These are phyloP conservation scores for Tipula vernalis DNA, from an alignment of 2,888 invertebrate genomes.

Conservation along the genomic window DNA sequence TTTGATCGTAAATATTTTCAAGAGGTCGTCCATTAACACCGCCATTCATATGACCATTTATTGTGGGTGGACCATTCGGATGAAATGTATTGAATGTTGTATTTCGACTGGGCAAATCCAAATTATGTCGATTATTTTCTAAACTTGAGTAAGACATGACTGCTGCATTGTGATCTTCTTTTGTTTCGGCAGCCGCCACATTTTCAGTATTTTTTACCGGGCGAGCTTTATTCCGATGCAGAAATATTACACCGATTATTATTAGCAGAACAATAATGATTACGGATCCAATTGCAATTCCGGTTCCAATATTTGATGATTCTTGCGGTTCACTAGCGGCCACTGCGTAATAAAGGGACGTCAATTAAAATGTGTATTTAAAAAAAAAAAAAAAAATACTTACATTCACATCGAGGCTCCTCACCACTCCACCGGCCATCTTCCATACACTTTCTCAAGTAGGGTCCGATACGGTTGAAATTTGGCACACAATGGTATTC, in stretches of 20 bases:
- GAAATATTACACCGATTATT: conserved; percentile 64
- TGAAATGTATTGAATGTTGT: conserved; percentile 36
- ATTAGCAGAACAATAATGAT: conserved; percentile 67
- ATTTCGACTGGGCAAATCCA: conserved; percentile 27
- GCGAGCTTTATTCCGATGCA: conserved; percentile 69
- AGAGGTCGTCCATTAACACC: background rate
- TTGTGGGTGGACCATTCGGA: conserved; percentile 27
- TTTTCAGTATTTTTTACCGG: conserved; percentile 84
- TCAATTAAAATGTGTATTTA: background rate
- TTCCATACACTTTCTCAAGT: conserved; percentile 70
- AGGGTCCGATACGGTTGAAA: conserved; percentile 68
- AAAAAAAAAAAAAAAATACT: conserved; percentile 12
- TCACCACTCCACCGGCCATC: conserved; percentile 80
- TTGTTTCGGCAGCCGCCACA: conserved; percentile 71
- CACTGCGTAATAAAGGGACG: conserved; percentile 23
- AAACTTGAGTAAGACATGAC: conserved; percentile 81
- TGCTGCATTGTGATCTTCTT: conserved; percentile 75
- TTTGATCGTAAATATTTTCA: conserved; percentile 47
- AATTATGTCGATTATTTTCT: conserved; percentile 37
- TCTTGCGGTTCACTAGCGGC: conserved; percentile 58
- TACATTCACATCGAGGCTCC: conserved; percentile 69
- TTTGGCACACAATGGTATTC: conserved; percentile 85
- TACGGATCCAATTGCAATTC: conserved; percentile 74
- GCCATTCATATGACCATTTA: conserved; percentile 30
- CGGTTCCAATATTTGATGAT: conserved; percentile 58